These are phyloP conservation scores for Manacus vitellinus DNA, from an alignment of 2,113 vertebrate genomes.

Conservation along the genomic window DNA sequence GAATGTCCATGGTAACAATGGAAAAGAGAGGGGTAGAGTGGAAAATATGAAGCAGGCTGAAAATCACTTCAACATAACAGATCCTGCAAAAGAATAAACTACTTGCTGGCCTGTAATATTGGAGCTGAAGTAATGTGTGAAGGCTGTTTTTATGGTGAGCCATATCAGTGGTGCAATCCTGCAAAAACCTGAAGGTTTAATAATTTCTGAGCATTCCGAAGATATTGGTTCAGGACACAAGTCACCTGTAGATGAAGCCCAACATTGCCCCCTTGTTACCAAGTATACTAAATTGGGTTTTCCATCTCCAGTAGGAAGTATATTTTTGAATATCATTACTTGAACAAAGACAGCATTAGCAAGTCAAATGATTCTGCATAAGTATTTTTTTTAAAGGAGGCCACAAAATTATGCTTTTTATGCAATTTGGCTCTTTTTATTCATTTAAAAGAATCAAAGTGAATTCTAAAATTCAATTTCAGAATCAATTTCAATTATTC, in stretches of 20 bases:
- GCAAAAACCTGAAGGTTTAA: background rate
- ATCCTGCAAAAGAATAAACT: background rate
- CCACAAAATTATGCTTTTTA: background rate
- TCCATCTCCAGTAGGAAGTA: background rate
- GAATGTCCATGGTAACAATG: background rate
- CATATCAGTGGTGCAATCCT: background rate
- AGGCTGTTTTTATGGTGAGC: background rate
- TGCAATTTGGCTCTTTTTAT: background rate
- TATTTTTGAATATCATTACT: conserved; percentile 4
- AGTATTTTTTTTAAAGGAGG: background rate
- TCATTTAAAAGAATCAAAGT: background rate
- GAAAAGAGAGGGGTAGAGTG: background rate
- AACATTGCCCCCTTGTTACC: background rate
- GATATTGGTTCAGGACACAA: background rate
- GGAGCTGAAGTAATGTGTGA: background rate
- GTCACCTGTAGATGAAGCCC: background rate
- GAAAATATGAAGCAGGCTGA: background rate
- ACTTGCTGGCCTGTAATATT: background rate
- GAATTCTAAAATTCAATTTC: background rate
- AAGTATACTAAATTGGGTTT: background rate
- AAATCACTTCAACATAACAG: background rate
- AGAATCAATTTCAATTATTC: background rate
- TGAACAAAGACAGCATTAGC: conserved; percentile 22
- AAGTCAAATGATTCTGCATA: conserved; percentile 9
- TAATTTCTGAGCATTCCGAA: background rate